phyloP scores from a whole-genome alignment of 2,888 invertebrate genomes.

The Siphonodentalium dalli region DNA sequence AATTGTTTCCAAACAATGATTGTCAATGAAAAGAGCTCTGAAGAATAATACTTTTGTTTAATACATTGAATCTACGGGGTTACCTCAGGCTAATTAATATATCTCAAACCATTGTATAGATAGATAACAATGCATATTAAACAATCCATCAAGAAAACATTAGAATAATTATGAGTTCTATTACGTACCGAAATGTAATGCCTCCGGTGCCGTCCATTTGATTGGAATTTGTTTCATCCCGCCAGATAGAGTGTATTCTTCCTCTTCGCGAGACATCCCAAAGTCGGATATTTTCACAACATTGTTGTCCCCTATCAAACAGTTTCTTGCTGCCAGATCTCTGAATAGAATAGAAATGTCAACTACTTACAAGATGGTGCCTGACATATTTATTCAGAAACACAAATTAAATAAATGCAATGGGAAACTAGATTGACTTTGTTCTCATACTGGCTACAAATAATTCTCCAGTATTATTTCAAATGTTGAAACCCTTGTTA shows the following conservation, averaged over 20 bases:
- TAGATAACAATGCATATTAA: too few species aligned
- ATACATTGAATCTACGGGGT: too few species aligned
- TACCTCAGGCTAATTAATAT: too few species aligned
- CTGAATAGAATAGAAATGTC: conserved; percentile 63
- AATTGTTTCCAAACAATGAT: too few species aligned
- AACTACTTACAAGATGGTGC: not conserved
- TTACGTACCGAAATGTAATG: conserved; percentile 84
- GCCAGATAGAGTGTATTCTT: conserved; percentile 95
- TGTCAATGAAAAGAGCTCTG: too few species aligned
- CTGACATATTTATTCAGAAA: not conserved
- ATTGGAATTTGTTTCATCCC: conserved; percentile 99
- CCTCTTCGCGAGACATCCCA: conserved; percentile 96
- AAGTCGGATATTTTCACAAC: conserved; percentile 97
- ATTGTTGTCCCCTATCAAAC: conserved; percentile 80
- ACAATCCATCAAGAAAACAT: too few species aligned
- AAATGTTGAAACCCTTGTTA: too few species aligned
- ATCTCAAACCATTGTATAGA: too few species aligned
- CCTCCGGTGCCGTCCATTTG: conserved; percentile 98
- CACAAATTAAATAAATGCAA: not conserved
- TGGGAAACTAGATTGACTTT: too few species aligned
- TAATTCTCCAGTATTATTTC: too few species aligned
- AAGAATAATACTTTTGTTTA: too few species aligned
- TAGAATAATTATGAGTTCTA: not conserved
- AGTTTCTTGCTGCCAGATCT: conserved; percentile 94
- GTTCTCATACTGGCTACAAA: too few species aligned